Base-by-base conservation (phyloP, 2,888 invertebrate species). In the Arrhopalites spinosus region DNA sequence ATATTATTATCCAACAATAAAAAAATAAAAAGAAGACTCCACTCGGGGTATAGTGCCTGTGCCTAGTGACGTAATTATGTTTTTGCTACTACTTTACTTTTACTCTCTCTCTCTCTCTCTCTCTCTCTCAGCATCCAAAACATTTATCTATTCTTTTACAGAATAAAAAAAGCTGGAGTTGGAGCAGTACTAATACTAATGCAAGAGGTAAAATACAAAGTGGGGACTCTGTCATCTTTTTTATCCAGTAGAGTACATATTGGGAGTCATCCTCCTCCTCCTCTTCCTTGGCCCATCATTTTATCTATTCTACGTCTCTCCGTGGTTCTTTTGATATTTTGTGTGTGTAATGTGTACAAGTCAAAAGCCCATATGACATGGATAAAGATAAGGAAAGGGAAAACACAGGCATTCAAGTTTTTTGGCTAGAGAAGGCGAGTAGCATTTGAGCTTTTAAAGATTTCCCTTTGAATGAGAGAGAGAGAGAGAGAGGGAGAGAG, bases 331-430 rank as follows among this genome's bases (percentile, higher is more conserved):
- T 36, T 11, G 11, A 36, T 7, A 7, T 36, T 11, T 36, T 11
- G 5, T 36, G 36, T n/a, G n/a, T 45, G 50, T 29, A 50, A 56
- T 70, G 53, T 50, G 27, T 27, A 13, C 53, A 20, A 71, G 71
- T 71, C 36, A 70, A 70, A 59, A 43, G 56, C 70, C 70, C 43
- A 71, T 17, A 71, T 53, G 56, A 70, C 70, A 70, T 71, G 25
- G 71, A 71, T 71, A 71, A 59, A 56, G n/a, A n/a, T n/a, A n/a
- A n/a, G 56, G 71, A 71, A 59, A 71, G 59, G 71, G 43, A 59
- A 71, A 71, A 71, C 71, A 59, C 71, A 71, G 59, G 59, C 71
- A 71, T 71, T 71, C 36, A 43, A 71, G 71, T 71, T 71, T 53
- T 61, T 59, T n/a, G n/a, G n/a, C n/a, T n/a, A n/a, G n/a, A n/a